phyloP scores from a whole-genome alignment of 2,888 invertebrate genomes.

The Leistus spinibarbis region DNA sequence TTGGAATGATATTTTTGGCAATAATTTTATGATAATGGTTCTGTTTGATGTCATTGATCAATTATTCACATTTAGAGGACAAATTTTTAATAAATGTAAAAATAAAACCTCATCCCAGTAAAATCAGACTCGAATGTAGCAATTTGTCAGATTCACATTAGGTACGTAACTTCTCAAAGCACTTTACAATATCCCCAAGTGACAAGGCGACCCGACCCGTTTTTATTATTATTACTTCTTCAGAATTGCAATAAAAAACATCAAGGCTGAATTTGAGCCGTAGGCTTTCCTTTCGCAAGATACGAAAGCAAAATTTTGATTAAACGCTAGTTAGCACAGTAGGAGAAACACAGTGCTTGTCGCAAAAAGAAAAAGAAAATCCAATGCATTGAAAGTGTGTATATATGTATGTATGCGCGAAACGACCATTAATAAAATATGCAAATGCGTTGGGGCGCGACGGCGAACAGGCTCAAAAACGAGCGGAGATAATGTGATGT shows the following conservation, averaged over 20 bases:
- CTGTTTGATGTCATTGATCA: no score
- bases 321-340: slow-evolving; percentile 8
- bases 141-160: background rate
- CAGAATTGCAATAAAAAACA: background rate
- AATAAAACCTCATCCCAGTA: background rate
- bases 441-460: slow-evolving; percentile 43
- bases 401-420: slow-evolving; percentile 40
- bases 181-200: background rate
- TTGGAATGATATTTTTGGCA: no score
- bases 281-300: background rate
- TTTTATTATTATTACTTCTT: background rate
- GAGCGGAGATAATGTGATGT: slow-evolving; percentile 40
- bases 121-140: background rate
- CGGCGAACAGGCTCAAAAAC: slow-evolving; percentile 33
- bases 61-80: no score
- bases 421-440: slow-evolving; percentile 46
- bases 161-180: background rate
- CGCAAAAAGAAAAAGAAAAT: slow-evolving; percentile 13
- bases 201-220: background rate
- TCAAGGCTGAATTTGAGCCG: background rate
- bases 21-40: no score
- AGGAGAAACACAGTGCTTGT: slow-evolving; percentile 16
- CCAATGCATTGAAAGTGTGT: slow-evolving; percentile 46
- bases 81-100: no score
- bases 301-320: background rate